These are phyloP conservation scores for Ammodytes dubius DNA, from an alignment of 2,113 vertebrate genomes.

Conservation along the genomic window DNA sequence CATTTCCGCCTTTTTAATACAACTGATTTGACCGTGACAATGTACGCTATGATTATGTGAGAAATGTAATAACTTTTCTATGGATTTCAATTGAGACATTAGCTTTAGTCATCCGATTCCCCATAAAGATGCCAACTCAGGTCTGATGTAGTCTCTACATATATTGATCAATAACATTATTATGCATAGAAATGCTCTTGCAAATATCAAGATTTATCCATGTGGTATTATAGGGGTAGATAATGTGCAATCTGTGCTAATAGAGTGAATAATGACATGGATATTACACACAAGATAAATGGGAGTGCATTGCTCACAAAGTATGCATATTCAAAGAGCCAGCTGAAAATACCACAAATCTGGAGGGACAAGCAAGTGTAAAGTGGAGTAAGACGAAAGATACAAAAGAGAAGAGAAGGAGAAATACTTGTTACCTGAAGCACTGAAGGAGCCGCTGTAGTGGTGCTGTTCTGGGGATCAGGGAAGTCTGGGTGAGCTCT, in stretches of 20 bases:
- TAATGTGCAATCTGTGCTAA: constrained; percentile 16
- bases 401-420: neutral
- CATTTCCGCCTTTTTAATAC: neutral
- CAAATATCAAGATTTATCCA: neutral
- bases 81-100: constrained; percentile 11
- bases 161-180: constrained; percentile 16
- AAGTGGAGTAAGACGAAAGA: neutral
- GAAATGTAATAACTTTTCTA: constrained; percentile 26
- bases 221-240: neutral
- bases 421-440: constrained; percentile 75
- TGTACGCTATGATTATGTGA: constrained; percentile 3
- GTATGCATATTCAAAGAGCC: constrained; percentile 58
- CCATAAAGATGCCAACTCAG: constrained; percentile 15
- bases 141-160: constrained; percentile 2
- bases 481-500: constrained; percentile 84
- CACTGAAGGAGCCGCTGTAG: constrained; percentile 87
- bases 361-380: constrained; percentile 24
- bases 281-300: constrained; percentile 34
- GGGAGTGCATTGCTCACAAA: neutral
- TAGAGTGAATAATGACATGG: neutral
- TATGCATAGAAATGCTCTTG: constrained; percentile 9
- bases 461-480: constrained; percentile 83
- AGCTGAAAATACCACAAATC: constrained; percentile 33
- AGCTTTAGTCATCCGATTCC: constrained; percentile 18
- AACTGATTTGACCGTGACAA: constrained; percentile 22